phyloP scores from a whole-genome alignment of 2,797 vertebrate genomes.

The Tinamus major region DNA sequence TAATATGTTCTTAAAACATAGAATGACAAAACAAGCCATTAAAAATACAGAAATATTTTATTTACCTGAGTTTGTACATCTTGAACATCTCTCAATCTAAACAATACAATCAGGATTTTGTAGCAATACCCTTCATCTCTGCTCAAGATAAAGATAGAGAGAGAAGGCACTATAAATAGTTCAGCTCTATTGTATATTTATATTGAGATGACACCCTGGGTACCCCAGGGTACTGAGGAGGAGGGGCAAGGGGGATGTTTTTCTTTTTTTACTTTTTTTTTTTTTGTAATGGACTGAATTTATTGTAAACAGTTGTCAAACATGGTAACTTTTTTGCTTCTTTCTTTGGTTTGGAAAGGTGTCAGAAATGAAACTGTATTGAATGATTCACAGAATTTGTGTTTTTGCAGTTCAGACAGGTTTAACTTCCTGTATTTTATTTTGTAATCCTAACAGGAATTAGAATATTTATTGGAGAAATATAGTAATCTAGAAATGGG shows the following conservation, averaged over 20 bases:
- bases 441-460: conserved; percentile 70
- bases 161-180: neutral
- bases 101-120: neutral
- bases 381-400: neutral
- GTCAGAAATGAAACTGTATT: neutral
- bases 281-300: neutral
- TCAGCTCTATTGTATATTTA: neutral
- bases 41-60: neutral
- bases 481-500: conserved; percentile 73
- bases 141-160: neutral
- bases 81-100: neutral
- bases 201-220: neutral
- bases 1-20: neutral
- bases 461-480: conserved; percentile 79
- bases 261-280: too few relatives aligned
- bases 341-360: neutral
- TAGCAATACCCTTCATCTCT: neutral
- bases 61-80: neutral
- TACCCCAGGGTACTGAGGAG: too few relatives aligned
- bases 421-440: neutral
- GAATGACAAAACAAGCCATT: neutral
- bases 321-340: neutral
- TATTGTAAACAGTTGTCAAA: neutral
- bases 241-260: too few relatives aligned
- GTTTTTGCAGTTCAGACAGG: neutral